A percentile compares a stretch with the other conserved stretches of the same genome.
phyloP scores from a whole-genome alignment of 1,140 invertebrate genomes.

The Helicoverpa armigera region DNA sequence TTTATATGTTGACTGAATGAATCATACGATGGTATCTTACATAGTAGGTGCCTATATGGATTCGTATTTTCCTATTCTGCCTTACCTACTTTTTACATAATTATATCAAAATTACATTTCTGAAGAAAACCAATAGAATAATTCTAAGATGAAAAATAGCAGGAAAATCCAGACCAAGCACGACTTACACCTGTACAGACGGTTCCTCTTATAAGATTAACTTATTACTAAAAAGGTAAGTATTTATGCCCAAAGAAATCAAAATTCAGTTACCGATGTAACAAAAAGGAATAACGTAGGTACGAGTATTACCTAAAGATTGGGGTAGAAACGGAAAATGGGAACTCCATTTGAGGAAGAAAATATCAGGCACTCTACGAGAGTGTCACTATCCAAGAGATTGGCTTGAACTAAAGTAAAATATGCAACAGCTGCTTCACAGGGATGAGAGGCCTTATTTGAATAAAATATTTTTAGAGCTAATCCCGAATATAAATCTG shows the following conservation, averaged over 20 bases:
- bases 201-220: too few species aligned
- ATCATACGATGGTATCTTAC: background rate
- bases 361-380: too few species aligned
- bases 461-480: slow-evolving; percentile 6
- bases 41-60: background rate
- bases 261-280: too few species aligned
- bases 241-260: too few species aligned
- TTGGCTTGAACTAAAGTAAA: background rate
- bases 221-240: too few species aligned
- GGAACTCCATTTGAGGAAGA: too few species aligned
- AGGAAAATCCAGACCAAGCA: background rate
- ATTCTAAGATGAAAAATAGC: background rate
- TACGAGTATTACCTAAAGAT: too few species aligned
- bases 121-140: background rate
- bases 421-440: background rate
- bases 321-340: too few species aligned
- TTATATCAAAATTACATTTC: background rate
- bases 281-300: too few species aligned
- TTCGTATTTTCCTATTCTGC: background rate
- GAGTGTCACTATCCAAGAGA: background rate
- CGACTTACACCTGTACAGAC: background rate
- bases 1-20: background rate
- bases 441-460: background rate
- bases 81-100: background rate
- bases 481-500: background rate